A percentile compares a stretch with the other conserved stretches of the same genome.
Evolutionary conservation across 1,140 invertebrate genomes (phyloP).

Genomic region (Chlorops oryzae): DNA sequence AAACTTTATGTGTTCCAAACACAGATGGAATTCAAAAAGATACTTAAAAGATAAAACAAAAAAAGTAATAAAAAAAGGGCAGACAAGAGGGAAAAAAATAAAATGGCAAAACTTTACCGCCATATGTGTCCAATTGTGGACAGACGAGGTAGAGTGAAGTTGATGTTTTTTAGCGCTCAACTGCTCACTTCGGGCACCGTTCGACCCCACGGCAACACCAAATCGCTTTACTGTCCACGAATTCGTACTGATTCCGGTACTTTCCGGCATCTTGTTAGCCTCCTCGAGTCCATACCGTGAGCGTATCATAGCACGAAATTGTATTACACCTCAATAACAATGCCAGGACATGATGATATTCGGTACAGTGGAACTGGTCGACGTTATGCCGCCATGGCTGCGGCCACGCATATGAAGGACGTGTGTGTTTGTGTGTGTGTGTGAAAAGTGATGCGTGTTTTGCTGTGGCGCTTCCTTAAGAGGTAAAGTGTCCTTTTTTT

Average conservation of each 20-base stretch:
- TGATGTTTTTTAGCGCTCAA: too few relatives aligned
- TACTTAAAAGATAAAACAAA: too few relatives aligned
- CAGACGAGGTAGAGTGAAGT: conserved; percentile 8
- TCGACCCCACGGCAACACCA: not conserved
- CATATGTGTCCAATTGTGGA: conserved; percentile 20
- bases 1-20: conserved; percentile 21
- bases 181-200: not conserved
- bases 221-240: too few relatives aligned
- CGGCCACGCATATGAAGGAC: too few relatives aligned
- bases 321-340: conserved; percentile 49
- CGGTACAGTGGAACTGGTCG: too few relatives aligned
- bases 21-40: too few relatives aligned
- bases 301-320: conserved; percentile 36
- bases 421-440: conserved; percentile 24
- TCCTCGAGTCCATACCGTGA: too few relatives aligned
- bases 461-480: conserved; percentile 46
- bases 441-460: conserved; percentile 48
- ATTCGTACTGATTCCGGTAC: too few relatives aligned
- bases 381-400: too few relatives aligned
- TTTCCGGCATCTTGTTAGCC: too few relatives aligned
- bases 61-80: conserved; percentile 5
- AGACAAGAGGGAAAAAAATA: not conserved
- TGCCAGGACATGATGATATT: conserved; percentile 40
- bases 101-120: conserved; percentile 11
- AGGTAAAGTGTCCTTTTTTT: conserved; percentile 39